Base-by-base conservation (phyloP, 2,113 vertebrate species). In the Hemichromis elongatus region DNA sequence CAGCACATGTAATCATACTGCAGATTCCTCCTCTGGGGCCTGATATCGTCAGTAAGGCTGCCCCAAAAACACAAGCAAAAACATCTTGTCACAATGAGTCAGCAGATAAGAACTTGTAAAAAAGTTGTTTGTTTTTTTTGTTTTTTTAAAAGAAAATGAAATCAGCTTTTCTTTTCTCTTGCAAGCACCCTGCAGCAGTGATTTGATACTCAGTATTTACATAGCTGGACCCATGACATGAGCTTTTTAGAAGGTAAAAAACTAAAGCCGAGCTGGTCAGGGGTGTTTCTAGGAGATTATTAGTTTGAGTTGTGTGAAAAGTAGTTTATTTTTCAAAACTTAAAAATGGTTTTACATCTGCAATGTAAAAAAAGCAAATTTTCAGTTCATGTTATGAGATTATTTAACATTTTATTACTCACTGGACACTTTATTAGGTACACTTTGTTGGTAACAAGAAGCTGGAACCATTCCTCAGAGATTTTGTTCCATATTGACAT, bases 1-100 rank as follows among this genome's bases (percentile, higher is more conserved):
- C 91, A 93, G 86, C 93, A 88, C 85, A 28, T 86, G 57, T 90
- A 92, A 92, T 93, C 90, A 89, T 73, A 45, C 82, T 79, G 82
- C 77, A 89, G 82, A 84, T 77, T 88, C 84, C 53, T 80, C 26
- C 57, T 79, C 80, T 61, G 7, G 28, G n/a, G 33, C 19, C 75
- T 56, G 63, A 87, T 87, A 78, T 84, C 63, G 45, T 55, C 56
- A 82, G 84, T 85, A 86, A 70, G 26, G 3, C 24, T 61, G 77
- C 53, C 81, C 28, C 40, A 50, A 79, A 75, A 82, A 66, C 89
- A 84, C 3, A 50, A 75, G 16, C 12, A 6, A 75, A 50, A 75
- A 30, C 3, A 6, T 75, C 70, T 75, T 52, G 45, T 75, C 70
- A 75, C 26, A 52, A n/a, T 50, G 42, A 52, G 33, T 75, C 70